A percentile compares a stretch with the other conserved stretches of the same genome.
phyloP scores from a whole-genome alignment of 2,888 invertebrate genomes.

The Baronia brevicornis region DNA sequence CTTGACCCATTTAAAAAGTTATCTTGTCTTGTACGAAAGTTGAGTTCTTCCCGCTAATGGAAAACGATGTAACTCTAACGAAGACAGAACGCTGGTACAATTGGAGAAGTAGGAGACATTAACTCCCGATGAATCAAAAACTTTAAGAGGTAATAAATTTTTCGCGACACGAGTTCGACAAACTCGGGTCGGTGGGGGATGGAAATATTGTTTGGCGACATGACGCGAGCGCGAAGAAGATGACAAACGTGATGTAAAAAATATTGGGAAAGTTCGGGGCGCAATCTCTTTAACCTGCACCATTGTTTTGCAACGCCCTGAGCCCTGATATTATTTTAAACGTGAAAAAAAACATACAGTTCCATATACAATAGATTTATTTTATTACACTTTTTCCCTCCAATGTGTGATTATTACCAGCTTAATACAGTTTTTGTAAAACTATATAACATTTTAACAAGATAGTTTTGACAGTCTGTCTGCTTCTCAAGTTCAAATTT shows the following conservation, averaged over 20 bases:
- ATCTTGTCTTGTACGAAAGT: no score
- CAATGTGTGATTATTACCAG: no score
- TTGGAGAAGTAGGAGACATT: constrained; percentile 32
- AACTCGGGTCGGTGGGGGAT: constrained; percentile 45
- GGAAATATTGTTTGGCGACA: constrained; percentile 57
- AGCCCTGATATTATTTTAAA: no score
- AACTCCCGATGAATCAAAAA: constrained; percentile 29
- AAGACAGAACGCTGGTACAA: constrained; percentile 42
- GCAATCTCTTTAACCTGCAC: constrained; percentile 26
- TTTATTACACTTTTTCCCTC: no score
- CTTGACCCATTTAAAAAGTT: no score
- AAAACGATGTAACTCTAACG: constrained; percentile 55
- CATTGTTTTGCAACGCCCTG: no score
- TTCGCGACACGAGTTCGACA: constrained; percentile 44
- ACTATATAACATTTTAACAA: no score
- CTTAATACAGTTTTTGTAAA: no score
- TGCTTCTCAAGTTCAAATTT: no score
- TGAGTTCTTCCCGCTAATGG: constrained; percentile 58
- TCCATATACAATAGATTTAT: no score
- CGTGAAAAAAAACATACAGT: no score
- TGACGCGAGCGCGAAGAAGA: constrained; percentile 43
- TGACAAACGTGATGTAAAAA: constrained; percentile 63
- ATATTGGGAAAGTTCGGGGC: constrained; percentile 61
- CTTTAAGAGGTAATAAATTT: constrained; percentile 43
- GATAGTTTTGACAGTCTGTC: no score